Evolutionary conservation across 92 coral and sea anemone species (phyloP).

Genomic region (Epizoanthus rinbou): DNA sequence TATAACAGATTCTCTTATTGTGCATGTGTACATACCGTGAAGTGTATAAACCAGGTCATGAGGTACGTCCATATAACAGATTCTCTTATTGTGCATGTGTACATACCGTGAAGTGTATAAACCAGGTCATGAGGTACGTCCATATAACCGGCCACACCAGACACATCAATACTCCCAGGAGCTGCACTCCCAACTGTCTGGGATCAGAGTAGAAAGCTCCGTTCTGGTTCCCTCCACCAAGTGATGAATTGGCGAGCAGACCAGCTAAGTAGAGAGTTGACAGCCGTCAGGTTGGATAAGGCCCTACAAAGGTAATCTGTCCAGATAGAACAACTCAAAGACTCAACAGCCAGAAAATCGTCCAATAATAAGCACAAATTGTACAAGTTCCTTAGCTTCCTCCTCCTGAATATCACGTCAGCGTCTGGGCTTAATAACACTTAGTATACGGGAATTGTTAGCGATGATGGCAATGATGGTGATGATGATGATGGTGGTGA

Average conservation of each 20-base stretch:
- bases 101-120: slow-evolving; percentile 89
- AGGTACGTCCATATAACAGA: slow-evolving; percentile 71
- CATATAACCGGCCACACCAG: slow-evolving; percentile 79
- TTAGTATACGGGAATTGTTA: too few species aligned
- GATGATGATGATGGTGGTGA: too few species aligned
- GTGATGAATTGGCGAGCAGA: slow-evolving; percentile 67
- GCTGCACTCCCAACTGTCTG: slow-evolving; percentile 81
- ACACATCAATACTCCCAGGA: slow-evolving; percentile 76
- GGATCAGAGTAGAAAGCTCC: slow-evolving; percentile 89
- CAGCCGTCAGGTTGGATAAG: not conserved
- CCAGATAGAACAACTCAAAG: not conserved
- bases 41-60: slow-evolving; percentile 87
- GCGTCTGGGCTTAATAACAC: too few species aligned
- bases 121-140: slow-evolving; percentile 84
- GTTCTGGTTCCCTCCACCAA: slow-evolving; percentile 46
- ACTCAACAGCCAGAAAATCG: not conserved
- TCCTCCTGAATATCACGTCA: too few species aligned
- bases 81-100: not conserved
- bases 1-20: too few species aligned
- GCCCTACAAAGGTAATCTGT: not conserved
- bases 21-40: slow-evolving; percentile 67
- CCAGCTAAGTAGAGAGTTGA: slow-evolving; percentile 68
- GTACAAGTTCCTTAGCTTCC: too few species aligned
- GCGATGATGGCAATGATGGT: too few species aligned
- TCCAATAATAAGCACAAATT: not conserved